Evolutionary conservation across 2,888 invertebrate species (phyloP).

Genomic region (Lithosia quadra): DNA sequence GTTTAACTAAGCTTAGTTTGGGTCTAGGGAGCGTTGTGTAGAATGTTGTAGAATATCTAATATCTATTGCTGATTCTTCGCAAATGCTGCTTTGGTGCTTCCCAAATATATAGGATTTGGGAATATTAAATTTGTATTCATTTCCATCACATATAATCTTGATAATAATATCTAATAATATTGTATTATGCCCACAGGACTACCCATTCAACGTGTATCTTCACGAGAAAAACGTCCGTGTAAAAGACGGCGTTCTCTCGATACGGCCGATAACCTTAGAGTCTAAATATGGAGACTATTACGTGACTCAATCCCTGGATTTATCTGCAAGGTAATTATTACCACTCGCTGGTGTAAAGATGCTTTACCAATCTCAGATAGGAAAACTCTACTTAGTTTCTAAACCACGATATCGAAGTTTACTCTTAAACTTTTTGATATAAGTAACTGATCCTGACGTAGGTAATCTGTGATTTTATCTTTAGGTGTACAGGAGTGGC

Average conservation of each 20-base stretch:
- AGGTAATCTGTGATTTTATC: not conserved
- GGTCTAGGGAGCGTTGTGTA: no score
- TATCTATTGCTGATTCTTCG: no score
- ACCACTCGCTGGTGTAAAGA: not conserved
- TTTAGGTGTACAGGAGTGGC: slow-evolving; percentile 83
- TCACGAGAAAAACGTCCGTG: slow-evolving; percentile 85
- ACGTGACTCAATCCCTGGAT: slow-evolving; percentile 75
- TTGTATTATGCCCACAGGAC: slow-evolving; percentile 80
- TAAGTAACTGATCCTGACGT: no score
- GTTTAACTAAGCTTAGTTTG: no score
- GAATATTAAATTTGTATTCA: no score
- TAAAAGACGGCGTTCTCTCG: slow-evolving; percentile 83
- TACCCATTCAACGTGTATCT: slow-evolving; percentile 90
- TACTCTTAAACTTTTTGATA: not conserved
- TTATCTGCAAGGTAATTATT: slow-evolving; percentile 67
- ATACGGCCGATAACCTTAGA: slow-evolving; percentile 88
- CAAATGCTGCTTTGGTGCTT: no score
- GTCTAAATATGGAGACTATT: slow-evolving; percentile 83
- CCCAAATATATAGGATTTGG: no score
- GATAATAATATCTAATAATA: not conserved
- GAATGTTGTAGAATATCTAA: no score
- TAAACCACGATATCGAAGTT: no score
- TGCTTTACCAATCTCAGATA: no score
- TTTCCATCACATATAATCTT: no score
- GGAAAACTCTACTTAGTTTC: no score